phyloP scores from a whole-genome alignment of 2,113 vertebrate genomes.

The Centropus bengalensis region DNA sequence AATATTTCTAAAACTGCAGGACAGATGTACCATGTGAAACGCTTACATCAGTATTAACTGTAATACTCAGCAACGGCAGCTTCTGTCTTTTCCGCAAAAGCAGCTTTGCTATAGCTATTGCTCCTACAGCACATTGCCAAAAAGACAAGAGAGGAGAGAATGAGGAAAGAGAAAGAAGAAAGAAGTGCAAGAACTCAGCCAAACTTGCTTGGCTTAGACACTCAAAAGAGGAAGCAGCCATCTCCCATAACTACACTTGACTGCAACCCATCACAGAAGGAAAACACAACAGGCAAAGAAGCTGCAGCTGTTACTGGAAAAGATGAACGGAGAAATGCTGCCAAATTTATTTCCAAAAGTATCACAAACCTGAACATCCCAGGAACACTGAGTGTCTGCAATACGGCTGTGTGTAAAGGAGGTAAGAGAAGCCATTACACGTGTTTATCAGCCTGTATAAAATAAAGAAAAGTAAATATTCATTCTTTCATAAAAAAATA shows the following conservation, averaged over 20 bases:
- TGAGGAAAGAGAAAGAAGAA: not conserved
- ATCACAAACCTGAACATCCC: slow-evolving; percentile 56
- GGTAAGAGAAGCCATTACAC: not conserved
- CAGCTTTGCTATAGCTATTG: not conserved
- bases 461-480: not conserved
- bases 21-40: not conserved
- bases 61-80: not conserved
- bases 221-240: not conserved
- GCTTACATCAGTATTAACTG: not conserved
- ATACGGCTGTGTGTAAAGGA: not conserved
- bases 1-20: not conserved
- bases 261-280: slow-evolving; percentile 63
- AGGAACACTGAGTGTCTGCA: slow-evolving; percentile 26
- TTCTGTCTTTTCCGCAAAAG: not conserved
- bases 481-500: not conserved
- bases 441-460: not conserved
- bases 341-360: slow-evolving; percentile 61
- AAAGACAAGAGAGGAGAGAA: not conserved
- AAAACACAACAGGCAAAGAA: slow-evolving; percentile 65
- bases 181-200: slow-evolving; percentile 23
- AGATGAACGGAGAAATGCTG: slow-evolving; percentile 10
- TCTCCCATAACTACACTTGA: slow-evolving; percentile 41
- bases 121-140: not conserved
- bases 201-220: slow-evolving; percentile 47
- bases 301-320: slow-evolving; percentile 60